A percentile compares a stretch with the other conserved stretches of the same genome.
phyloP scores from a whole-genome alignment of 1,140 invertebrate genomes.

The Heterodera carotae region DNA sequence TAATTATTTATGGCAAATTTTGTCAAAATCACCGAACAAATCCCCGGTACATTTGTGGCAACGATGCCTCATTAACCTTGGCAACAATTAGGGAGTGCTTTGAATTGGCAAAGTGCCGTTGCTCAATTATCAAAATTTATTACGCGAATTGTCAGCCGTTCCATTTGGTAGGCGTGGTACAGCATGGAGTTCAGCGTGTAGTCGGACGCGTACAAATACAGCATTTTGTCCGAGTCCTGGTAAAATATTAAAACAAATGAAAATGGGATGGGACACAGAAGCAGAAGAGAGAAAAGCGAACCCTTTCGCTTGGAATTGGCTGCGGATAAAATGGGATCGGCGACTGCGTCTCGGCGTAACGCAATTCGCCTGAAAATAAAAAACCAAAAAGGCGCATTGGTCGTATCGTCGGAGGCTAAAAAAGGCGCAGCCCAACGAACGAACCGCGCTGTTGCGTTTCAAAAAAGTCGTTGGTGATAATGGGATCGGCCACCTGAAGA shows the following conservation, averaged over 20 bases:
- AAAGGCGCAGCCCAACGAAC: not conserved
- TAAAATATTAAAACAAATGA: not conserved
- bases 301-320: constrained; percentile 40
- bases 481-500: constrained; percentile 47
- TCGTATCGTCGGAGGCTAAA: not conserved
- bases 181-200: constrained; percentile 63
- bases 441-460: constrained; percentile 64
- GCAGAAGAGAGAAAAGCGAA: no score
- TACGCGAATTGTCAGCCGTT: constrained; percentile 58
- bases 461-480: constrained; percentile 61
- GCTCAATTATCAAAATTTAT: constrained; percentile 33
- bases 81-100: constrained; percentile 33
- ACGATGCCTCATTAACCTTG: constrained; percentile 53
- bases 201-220: constrained; percentile 64
- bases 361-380: constrained; percentile 55
- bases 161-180: constrained; percentile 63
- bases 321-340: constrained; percentile 58
- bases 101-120: no score
- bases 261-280: no score
- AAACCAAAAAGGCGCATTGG: not conserved
- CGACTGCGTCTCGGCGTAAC: constrained; percentile 44
- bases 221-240: constrained; percentile 58
- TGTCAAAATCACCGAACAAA: constrained; percentile 45
- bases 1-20: not conserved
- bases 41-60: constrained; percentile 55